Evolutionary conservation across 2,113 vertebrate species (phyloP).

Genomic region (Myrmophylax atrothorax): DNA sequence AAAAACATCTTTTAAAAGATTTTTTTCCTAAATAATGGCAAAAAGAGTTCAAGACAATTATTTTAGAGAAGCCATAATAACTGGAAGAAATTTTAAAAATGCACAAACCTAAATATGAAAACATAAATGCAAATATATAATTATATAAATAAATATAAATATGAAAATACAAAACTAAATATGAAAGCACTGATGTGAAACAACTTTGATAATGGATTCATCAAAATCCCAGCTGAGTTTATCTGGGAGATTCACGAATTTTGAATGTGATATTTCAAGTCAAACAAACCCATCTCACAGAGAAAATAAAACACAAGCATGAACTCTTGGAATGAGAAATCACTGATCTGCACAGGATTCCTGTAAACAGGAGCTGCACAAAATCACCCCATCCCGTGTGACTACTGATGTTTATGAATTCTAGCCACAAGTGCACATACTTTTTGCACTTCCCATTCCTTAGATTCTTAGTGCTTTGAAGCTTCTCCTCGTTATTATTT

Average conservation of each 20-base stretch:
- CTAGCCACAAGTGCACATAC: not conserved
- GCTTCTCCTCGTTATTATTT: not conserved
- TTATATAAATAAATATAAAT: not conserved
- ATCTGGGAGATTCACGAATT: not conserved
- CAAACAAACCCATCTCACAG: not conserved
- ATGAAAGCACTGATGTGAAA: not conserved
- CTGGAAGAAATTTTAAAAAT: not conserved
- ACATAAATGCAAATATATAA: not conserved
- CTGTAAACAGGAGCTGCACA: not conserved
- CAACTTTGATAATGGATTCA: not conserved
- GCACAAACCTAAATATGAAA: not conserved
- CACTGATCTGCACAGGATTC: not conserved
- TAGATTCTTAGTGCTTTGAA: not conserved
- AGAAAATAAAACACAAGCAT: not conserved
- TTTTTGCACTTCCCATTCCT: not conserved
- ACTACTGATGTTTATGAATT: not conserved
- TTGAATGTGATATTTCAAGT: not conserved
- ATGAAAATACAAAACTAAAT: not conserved
- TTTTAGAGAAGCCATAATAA: not conserved
- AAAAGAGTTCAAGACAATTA: not conserved
- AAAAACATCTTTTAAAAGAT: fast-evolving
- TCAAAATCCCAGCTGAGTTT: not conserved
- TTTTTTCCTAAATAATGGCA: not conserved
- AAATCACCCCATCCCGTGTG: not conserved
- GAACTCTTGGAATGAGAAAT: not conserved